Conservation (phyloP, 2,113 vertebrate species). For the Cacatua alba region DNA sequence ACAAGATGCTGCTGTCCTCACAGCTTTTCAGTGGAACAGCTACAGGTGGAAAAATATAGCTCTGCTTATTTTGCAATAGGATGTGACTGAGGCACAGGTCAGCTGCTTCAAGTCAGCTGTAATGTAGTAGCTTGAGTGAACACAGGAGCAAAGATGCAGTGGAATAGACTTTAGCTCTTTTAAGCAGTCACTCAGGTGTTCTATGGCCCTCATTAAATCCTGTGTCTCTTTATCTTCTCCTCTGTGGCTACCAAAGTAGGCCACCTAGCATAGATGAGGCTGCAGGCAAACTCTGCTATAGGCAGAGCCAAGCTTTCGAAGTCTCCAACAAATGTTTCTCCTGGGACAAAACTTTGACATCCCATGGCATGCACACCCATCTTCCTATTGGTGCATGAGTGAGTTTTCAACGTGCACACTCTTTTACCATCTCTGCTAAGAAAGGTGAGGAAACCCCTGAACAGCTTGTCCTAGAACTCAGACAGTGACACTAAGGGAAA, state of each 20-base stretch:
- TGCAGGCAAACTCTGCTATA: not conserved
- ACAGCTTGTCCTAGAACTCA: not conserved
- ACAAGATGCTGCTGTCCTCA: constrained; percentile 50
- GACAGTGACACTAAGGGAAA: not conserved
- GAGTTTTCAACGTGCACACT: not conserved
- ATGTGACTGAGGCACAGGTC: not conserved
- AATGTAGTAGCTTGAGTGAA: not conserved
- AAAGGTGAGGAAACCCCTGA: not conserved
- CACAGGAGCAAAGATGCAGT: not conserved
- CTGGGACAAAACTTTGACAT: not conserved
- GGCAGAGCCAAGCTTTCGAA: not conserved
- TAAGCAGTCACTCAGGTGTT: not conserved
- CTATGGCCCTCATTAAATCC: not conserved
- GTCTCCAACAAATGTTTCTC: not conserved
- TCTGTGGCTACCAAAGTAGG: not conserved
- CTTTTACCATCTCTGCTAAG: not conserved
- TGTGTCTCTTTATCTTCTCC: not conserved
- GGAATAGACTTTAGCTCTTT: not conserved
- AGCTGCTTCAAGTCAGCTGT: rapidly evolving
- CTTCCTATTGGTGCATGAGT: not conserved
- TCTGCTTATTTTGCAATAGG: not conserved
- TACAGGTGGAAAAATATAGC: not conserved
- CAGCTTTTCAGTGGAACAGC: not conserved
- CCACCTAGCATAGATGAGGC: not conserved
- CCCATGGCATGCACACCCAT: no score